These are phyloP conservation scores for Caenorhabditis brenneri DNA, from an alignment of 1,140 invertebrate genomes.

Conservation along the genomic window DNA sequence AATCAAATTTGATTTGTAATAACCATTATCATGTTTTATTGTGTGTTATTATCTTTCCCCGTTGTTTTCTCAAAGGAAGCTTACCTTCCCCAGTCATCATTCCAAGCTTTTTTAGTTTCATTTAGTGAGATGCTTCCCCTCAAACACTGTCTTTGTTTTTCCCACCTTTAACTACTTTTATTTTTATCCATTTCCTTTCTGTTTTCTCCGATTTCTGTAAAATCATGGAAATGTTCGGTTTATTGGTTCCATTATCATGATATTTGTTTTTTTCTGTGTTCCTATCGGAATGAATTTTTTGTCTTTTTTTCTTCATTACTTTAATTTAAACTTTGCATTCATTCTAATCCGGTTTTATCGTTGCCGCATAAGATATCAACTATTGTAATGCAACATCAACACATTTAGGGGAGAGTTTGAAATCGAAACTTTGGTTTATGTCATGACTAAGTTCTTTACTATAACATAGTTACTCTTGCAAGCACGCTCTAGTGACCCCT, in stretches of 20 bases:
- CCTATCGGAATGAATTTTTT: background rate
- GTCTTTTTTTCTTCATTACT: background rate
- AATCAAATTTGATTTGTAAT: constrained; percentile 15
- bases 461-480: too few species aligned
- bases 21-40: too few species aligned
- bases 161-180: background rate
- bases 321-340: background rate
- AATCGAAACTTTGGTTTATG: too few species aligned
- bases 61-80: background rate
- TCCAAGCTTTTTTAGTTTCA: background rate
- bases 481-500: too few species aligned
- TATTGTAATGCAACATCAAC: background rate
- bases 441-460: too few species aligned
- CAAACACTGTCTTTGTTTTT: background rate
- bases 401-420: too few species aligned
- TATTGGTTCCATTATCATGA: background rate
- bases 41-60: background rate
- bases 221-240: background rate
- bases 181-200: background rate
- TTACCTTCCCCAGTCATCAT: background rate
- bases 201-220: background rate
- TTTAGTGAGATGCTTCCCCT: background rate
- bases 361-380: background rate
- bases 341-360: background rate
- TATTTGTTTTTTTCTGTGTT: background rate